A percentile compares a stretch with the other conserved stretches of the same genome.
Evolutionary conservation across 2,797 vertebrate species (phyloP).

Genomic region (Darevskia nairensis): DNA sequence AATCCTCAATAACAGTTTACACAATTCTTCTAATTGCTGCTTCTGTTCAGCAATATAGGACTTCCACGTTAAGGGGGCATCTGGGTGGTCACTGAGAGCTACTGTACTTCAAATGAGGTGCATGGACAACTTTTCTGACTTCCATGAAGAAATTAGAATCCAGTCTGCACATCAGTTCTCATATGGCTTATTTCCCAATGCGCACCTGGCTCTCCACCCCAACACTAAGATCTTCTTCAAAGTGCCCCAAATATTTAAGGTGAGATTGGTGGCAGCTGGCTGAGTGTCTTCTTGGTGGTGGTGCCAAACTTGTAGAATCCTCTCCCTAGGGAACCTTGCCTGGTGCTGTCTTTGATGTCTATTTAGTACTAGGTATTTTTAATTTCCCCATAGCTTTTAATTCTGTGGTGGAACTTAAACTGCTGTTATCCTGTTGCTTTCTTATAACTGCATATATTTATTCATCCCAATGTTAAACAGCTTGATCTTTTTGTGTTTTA

Average conservation of each 20-base stretch:
- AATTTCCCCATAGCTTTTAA: background rate
- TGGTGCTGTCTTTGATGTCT: background rate
- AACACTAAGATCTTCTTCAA: background rate
- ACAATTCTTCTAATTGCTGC: conserved; percentile 9
- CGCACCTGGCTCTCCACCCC: background rate
- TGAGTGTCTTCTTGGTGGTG: background rate
- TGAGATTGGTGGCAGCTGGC: background rate
- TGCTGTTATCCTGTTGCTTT: background rate
- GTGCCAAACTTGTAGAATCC: background rate
- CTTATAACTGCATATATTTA: background rate
- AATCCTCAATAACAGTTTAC: background rate
- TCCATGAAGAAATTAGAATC: background rate
- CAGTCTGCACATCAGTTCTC: background rate
- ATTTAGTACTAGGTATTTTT: background rate
- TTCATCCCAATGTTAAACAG: background rate
- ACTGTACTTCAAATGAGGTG: background rate
- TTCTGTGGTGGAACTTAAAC: background rate
- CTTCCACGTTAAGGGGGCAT: background rate
- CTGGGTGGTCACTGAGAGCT: background rate
- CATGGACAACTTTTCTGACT: no score
- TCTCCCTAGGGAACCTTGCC: background rate
- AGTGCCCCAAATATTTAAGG: background rate
- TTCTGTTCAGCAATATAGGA: conserved; percentile 5
- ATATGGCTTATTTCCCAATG: background rate
- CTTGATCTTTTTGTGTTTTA: background rate